Evolutionary conservation across 2,888 invertebrate genomes (phyloP).

Genomic region (Steinernema carpocapsae): DNA sequence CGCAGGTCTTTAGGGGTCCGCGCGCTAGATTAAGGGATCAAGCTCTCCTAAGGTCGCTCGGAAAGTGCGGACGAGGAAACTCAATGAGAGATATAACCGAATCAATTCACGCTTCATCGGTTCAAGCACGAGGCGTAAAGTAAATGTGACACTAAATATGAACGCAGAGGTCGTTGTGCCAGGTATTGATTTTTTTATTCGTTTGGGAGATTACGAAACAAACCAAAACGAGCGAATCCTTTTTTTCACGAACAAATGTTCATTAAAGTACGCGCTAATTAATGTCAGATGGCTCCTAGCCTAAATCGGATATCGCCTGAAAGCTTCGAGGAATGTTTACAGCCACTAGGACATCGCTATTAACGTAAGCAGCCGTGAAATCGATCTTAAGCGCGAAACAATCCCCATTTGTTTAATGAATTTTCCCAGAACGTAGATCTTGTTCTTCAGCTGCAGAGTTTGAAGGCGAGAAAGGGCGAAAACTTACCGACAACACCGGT

Average conservation of each 20-base stretch:
- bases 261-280: neutral
- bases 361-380: no score
- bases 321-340: neutral
- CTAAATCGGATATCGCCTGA: conserved; percentile 13
- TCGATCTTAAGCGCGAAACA: no score
- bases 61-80: neutral
- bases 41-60: no score
- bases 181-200: conserved; percentile 20
- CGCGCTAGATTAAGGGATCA: no score
- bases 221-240: neutral
- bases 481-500: conserved; percentile 87
- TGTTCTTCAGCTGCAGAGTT: no score
- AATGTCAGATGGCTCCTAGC: neutral
- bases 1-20: no score
- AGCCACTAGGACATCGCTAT: no score
- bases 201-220: neutral
- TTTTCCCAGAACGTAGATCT: no score
- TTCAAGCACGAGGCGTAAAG: neutral
- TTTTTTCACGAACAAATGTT: neutral
- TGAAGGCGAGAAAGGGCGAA: neutral
- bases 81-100: neutral
- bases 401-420: no score
- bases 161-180: conserved; percentile 2
- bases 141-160: conserved; percentile 7
- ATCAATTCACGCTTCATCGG: conserved; percentile 16